These are phyloP conservation scores for Meghimatium bilineatum DNA, from an alignment of 2,888 invertebrate genomes.

Conservation along the genomic window DNA sequence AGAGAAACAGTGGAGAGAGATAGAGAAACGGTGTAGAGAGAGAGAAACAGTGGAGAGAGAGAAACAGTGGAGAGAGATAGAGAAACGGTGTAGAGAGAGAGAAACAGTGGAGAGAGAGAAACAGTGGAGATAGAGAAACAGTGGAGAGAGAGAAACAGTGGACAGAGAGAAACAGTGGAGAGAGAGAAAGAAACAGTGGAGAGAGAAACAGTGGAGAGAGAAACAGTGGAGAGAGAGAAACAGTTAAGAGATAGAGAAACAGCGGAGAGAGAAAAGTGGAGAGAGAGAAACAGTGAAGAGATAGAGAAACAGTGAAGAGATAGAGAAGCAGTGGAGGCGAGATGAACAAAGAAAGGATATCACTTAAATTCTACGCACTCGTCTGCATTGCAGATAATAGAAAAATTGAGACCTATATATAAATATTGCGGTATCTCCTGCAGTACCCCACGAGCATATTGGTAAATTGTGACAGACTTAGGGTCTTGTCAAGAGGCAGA, in stretches of 20 bases:
- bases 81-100: neutral
- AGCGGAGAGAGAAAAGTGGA: too few relatives aligned
- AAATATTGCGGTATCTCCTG: too few relatives aligned
- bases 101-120: too few relatives aligned
- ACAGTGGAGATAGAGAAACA: too few relatives aligned
- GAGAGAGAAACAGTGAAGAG: neutral
- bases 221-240: neutral
- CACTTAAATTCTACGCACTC: neutral
- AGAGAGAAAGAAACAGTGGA: neutral
- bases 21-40: too few relatives aligned
- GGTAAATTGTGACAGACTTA: too few relatives aligned
- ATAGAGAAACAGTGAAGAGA: slow-evolving; percentile 12
- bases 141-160: neutral
- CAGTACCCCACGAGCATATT: too few relatives aligned
- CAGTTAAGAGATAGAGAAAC: neutral
- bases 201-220: neutral
- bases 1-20: too few relatives aligned
- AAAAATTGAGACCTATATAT: too few relatives aligned
- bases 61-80: too few relatives aligned
- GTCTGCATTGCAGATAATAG: neutral
- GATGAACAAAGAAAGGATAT: too few relatives aligned
- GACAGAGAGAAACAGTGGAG: neutral
- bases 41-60: neutral
- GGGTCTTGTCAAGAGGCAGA: too few relatives aligned
- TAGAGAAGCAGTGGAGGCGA: neutral